Percentiles rank a stretch among this genome's conserved stretches.
These are phyloP conservation scores for Stigmatopora argus DNA, from an alignment of 2,113 vertebrate species.

Conservation along the genomic window DNA sequence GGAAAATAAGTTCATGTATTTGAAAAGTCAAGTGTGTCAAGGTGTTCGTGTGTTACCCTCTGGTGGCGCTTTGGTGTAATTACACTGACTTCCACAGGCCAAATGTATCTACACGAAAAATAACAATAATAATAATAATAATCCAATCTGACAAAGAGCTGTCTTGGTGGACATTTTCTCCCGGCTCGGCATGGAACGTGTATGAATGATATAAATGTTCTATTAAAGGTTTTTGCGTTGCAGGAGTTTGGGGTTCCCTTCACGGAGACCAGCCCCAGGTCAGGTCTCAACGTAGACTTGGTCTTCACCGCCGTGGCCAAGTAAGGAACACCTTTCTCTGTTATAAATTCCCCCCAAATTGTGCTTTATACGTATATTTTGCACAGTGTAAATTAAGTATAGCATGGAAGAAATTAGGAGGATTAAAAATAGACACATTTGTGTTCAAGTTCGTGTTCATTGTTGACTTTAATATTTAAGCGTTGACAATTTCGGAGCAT, in stretches of 20 bases:
- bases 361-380: conserved; percentile 3
- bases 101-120: no score
- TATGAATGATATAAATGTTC: no score
- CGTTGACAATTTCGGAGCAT: conserved; percentile 28
- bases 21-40: neutral
- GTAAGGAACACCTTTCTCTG: conserved; percentile 79
- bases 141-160: no score
- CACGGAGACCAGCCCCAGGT: conserved; percentile 92
- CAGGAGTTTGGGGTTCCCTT: conserved; percentile 90
- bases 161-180: no score
- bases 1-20: neutral
- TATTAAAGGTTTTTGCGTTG: neutral
- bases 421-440: neutral
- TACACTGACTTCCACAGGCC: conserved; percentile 14
- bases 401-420: conserved; percentile 13
- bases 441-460: conserved; percentile 22
- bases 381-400: conserved; percentile 19
- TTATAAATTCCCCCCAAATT: neutral
- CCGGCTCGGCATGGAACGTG: no score
- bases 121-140: no score
- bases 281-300: conserved; percentile 85
- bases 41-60: conserved; percentile 31
- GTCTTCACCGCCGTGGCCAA: conserved; percentile 89
- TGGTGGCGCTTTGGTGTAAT: conserved; percentile 35
- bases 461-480: conserved; percentile 12